phyloP scores from a whole-genome alignment of 2,888 invertebrate genomes.

The Troilus luridus region DNA sequence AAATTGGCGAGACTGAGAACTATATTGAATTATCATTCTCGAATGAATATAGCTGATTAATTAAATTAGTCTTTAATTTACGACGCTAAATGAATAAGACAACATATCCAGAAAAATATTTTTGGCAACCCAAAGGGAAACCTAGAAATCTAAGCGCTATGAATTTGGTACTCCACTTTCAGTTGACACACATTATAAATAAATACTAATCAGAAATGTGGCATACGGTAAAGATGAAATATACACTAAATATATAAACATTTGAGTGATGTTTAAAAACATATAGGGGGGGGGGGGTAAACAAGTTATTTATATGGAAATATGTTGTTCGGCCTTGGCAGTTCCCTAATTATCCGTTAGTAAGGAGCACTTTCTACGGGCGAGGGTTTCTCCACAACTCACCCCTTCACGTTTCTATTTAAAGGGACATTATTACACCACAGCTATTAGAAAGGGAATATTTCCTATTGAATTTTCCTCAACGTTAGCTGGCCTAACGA shows the following conservation, averaged over 20 bases:
- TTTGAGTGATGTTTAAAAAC: background rate
- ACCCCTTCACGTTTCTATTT: background rate
- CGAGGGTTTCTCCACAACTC: background rate
- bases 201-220: background rate
- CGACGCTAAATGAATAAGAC: no score
- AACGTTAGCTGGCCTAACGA: background rate
- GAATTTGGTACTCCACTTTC: no score
- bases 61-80: no score
- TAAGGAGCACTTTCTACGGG: background rate
- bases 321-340: conserved; percentile 13
- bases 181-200: no score
- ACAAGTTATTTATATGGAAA: conserved; percentile 39
- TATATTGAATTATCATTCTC: no score
- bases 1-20: no score
- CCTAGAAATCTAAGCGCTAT: no score
- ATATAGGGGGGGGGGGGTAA: background rate
- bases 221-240: background rate
- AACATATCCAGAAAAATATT: no score
- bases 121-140: no score
- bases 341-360: conserved; percentile 1
- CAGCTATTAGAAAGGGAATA: background rate
- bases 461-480: background rate
- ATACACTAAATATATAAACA: background rate
- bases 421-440: background rate
- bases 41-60: no score